Base-by-base conservation (phyloP, 2,888 invertebrate genomes). In the Eilema sororculum region DNA sequence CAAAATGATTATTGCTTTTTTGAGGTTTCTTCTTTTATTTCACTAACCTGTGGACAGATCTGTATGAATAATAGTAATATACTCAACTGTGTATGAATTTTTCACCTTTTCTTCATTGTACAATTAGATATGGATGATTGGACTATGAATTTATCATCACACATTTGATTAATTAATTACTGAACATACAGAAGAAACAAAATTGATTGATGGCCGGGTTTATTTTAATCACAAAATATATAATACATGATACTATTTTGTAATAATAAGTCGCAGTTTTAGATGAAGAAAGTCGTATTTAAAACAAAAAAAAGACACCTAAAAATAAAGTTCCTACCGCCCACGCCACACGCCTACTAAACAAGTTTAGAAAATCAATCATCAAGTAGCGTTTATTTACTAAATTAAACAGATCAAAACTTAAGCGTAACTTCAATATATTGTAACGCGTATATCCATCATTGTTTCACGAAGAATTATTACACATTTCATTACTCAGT, bases 401-500 rank as follows among this genome's bases (percentile, higher is more conserved):
- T 65, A 78, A 77, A 83, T 82, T 80, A 68, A 73, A 79, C 69
- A 73, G 75, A 84, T 82, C 78, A 80, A 78, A 80, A 84, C 66
- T 75, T 78, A 78, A 78, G 71, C 75, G 75, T 76, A 65, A 76
- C 72, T 79, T 78, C 80, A 74, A 84, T 82, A 82, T 68, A 79
- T 77, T 64, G 71, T 79, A 81, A 79, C 69, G 77, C 60, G 80
- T 70, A 74, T 78, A 83, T 86, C 79, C 79, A 86, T 88, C 86
- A 86, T 79, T 81, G 57, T 72, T 78, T 81, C 81, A 82, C 74
- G 73, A 85, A 85, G 83, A 87, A 81, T 83, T 84, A 90, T 90
- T 89, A 91, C 84, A 87, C 86, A 91, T 90, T 92, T 90, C 88
- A 91, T 89, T 89, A 87, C 86, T 83, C 71, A 76, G 73, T 82